Evolutionary conservation across 2,797 vertebrate species (phyloP).

Genomic region (Pogoniulus pusillus): DNA sequence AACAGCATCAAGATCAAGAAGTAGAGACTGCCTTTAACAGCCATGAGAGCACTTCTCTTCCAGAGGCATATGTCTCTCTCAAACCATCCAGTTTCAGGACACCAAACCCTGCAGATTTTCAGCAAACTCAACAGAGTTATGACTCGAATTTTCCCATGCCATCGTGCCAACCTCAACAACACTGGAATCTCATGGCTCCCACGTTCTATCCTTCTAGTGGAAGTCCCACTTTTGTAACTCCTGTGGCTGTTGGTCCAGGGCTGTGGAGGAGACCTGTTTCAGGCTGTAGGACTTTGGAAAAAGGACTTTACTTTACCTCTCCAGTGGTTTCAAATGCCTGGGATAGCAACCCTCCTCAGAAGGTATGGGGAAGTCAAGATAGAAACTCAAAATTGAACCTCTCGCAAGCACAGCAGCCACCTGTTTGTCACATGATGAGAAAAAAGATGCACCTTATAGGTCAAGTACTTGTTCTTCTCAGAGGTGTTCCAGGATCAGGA

Average conservation of each 20-base stretch:
- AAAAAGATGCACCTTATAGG: conserved; percentile 80
- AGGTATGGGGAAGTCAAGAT: conserved; percentile 69
- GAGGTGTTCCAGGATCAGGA: conserved; percentile 95
- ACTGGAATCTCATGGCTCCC: conserved; percentile 85
- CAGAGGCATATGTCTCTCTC: conserved; percentile 3
- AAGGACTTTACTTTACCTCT: conserved; percentile 74
- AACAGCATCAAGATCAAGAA: neutral
- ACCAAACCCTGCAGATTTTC: conserved; percentile 37
- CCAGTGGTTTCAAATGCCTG: conserved; percentile 77
- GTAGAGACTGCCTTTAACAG: neutral
- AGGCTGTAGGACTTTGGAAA: conserved; percentile 42
- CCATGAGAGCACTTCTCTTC: conserved; percentile 14
- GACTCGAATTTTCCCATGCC: conserved; percentile 39
- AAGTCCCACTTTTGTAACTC: conserved; percentile 83
- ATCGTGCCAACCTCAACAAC: conserved; percentile 35
- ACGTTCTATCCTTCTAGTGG: conserved; percentile 77
- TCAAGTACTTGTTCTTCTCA: conserved; percentile 90
- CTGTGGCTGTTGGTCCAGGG: conserved; percentile 78
- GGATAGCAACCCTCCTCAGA: conserved; percentile 59
- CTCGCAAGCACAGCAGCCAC: conserved; percentile 64
- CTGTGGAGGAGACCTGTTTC: conserved; percentile 78
- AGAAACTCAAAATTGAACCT: conserved; percentile 57
- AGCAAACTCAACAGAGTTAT: conserved; percentile 21
- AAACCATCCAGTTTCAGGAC: conserved; percentile 54
- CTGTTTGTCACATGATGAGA: conserved; percentile 67